A percentile compares a stretch with the other conserved stretches of the same genome.
Evolutionary conservation across 2,113 vertebrate genomes (phyloP).

Genomic region (Prionailurus viverrinus): DNA sequence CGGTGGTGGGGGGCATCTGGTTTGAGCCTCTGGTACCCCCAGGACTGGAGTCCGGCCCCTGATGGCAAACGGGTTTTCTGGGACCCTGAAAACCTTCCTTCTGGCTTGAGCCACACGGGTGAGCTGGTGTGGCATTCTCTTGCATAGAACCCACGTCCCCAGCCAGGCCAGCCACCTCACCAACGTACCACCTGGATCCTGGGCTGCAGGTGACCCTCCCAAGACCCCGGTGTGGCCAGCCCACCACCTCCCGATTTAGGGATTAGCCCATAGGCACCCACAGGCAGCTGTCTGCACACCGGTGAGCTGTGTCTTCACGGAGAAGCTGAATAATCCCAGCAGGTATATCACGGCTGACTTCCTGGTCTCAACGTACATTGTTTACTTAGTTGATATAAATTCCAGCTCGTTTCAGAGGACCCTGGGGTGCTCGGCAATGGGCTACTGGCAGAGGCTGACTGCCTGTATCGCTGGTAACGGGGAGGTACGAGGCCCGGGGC

Average conservation of each 20-base stretch:
- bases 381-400: not conserved
- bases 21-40: not conserved
- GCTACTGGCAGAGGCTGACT: not conserved
- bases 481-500: not conserved
- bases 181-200: not conserved
- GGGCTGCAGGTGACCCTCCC: not conserved
- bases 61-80: not conserved
- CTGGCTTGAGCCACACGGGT: no score
- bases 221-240: not conserved
- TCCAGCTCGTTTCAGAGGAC: not conserved
- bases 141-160: not conserved
- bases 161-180: not conserved
- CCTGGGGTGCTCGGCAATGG: rapidly evolving
- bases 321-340: not conserved
- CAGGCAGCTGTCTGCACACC: no score
- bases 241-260: not conserved
- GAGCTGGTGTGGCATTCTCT: not conserved
- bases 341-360: not conserved
- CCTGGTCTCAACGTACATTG: not conserved
- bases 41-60: not conserved
- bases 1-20: not conserved
- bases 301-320: not conserved
- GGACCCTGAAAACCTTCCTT: not conserved
- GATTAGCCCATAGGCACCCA: no score
- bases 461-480: not conserved